Base-by-base conservation (phyloP, 2,888 invertebrate species). In the Thelaira solivaga region DNA sequence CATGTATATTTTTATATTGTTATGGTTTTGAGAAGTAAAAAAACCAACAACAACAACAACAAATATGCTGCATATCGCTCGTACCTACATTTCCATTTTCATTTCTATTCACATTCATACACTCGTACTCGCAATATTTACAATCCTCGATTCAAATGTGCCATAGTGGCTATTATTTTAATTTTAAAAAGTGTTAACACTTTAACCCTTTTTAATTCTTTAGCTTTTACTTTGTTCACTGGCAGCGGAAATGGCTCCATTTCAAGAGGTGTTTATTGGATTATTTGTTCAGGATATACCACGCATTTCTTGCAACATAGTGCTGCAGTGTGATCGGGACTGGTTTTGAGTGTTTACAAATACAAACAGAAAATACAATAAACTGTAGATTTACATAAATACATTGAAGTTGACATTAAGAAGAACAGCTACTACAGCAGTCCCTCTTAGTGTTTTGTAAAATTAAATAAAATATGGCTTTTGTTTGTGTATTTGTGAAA, bases 181-280 rank as follows among this genome's bases (percentile, higher is more conserved):
- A 74, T 68, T 65, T 68, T 79, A 26, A 64, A 68, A 65, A 73
- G 73, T 57, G 76, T 71, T 76, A 80, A 79, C 69, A 79, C 79
- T 76, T 79, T 22, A 76, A 76, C 76, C 65, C 73, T 69, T 80
- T 72, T 77, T 49, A 62, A 45, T 69, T 55, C 4, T 36, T 39
- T 49, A 13, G 11, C 26, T 6, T 43, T 62, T 31, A 31, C 36
- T 34, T 43, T 24, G 36, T 29, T 41, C 31, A 13, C 8, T 24
- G 51, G 73, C 39, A 64, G 16, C 49, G 73, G 68, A 77, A 59
- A 64, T 77, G 31, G 68, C 68, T 51, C 49, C 57, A 69, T 68
- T 55, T 59, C 8, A 51, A 68, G 16, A 64, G 39, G 45, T 47
- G 36, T 59, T 69, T 73, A 61, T 73, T 68, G 36, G 29, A 57